Evolutionary conservation across 1,140 invertebrate genomes (phyloP).

Genomic region (Conus betulinus): DNA sequence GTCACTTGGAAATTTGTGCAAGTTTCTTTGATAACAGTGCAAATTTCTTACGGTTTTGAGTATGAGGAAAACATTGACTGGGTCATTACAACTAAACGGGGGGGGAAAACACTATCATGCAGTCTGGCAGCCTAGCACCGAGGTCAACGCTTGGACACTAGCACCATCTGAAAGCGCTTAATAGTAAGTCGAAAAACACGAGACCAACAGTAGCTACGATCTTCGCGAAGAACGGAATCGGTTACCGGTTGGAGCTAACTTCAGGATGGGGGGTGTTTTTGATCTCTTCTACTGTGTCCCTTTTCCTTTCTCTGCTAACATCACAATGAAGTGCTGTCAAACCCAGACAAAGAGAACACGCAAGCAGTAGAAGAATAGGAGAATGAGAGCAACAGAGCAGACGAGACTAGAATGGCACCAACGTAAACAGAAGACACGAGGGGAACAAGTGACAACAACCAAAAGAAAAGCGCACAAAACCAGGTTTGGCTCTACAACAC

Average conservation of each 20-base stretch:
- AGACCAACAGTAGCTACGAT: background rate
- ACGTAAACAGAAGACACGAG: background rate
- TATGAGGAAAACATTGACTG: background rate
- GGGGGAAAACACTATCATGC: background rate
- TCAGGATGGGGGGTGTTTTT: background rate
- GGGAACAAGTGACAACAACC: background rate
- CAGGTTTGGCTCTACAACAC: background rate
- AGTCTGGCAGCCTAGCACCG: background rate
- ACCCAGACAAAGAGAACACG: background rate
- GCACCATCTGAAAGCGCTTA: too few relatives aligned
- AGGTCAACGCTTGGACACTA: background rate
- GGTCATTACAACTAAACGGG: background rate
- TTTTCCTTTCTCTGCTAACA: slow-evolving; percentile 18
- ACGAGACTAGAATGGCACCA: background rate
- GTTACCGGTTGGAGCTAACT: background rate
- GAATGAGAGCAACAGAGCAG: background rate
- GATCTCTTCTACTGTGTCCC: too few relatives aligned
- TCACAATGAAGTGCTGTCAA: too few relatives aligned
- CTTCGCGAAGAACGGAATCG: background rate
- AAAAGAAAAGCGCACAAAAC: background rate
- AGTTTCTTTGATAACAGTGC: too few relatives aligned
- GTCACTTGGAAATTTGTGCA: too few relatives aligned
- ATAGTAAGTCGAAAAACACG: too few relatives aligned
- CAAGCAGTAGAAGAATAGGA: background rate
- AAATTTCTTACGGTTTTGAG: too few relatives aligned